Base-by-base conservation (phyloP, 2,888 invertebrate genomes). In the Sussaba pulchella region DNA sequence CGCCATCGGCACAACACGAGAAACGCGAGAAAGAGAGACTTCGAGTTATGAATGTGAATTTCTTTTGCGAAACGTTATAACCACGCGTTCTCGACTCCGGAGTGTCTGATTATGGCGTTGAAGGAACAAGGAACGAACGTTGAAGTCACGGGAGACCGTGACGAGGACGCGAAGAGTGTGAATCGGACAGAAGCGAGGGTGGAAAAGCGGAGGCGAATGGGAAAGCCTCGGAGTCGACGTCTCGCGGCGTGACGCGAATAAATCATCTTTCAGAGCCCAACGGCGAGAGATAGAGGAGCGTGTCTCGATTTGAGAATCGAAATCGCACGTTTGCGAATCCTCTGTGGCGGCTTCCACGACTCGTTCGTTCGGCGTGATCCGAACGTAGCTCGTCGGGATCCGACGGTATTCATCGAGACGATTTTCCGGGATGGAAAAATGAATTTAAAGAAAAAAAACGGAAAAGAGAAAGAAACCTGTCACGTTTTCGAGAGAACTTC, bases 41-140 rank as follows among this genome's bases (percentile, higher is more conserved):
- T 84, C 85, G 85, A 88, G 90, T 90, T 90, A 90, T 89, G 91
- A 91, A 91, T 91, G 88, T 86, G 88, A 91, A 91, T 89, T 88
- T 88, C 86, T 6, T 87, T 88, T 84, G 80, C 81, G 73, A 80
- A 45, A 19, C 14, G 24, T 26, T 50, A 57, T 64, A 67, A 72
- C 67, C 52, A 47, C 74, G n/a, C 59, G 52, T 57, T 6, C 73
- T 52, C 74, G 76, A 82, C 83, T 84, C 81, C 82, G 72, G 81
- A 61, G 63, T 74, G 10, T 3, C 84, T 90, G 89, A 90, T 90
- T 91, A 88, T 82, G 81, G 85, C 87, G 86, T 79, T 83, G 78
- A 72, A 82, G 82, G n/a, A 17, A 59, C 14, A 50, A 14, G 66
- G 12, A 14, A 43, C 21, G 31, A 31, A 43, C 14, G 57, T 67